These are phyloP conservation scores for Acanthococcus lagerstroemiae DNA, from an alignment of 2,888 invertebrate species.

Conservation along the genomic window DNA sequence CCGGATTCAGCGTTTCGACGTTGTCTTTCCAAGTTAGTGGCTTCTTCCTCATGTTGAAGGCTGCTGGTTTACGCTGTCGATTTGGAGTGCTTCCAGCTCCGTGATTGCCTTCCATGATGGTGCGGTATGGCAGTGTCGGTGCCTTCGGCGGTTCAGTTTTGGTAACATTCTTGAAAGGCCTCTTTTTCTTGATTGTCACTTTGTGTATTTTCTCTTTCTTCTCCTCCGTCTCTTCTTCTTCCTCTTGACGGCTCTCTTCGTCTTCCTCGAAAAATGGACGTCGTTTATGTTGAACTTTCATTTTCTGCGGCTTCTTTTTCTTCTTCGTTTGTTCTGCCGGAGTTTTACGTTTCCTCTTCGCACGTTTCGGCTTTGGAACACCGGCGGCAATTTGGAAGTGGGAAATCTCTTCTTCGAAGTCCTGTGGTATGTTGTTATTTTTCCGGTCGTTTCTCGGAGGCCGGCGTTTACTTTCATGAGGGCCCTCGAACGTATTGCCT, in stretches of 20 bases:
- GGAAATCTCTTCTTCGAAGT: conserved; percentile 13
- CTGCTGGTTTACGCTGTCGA: not conserved
- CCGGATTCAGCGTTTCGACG: not conserved
- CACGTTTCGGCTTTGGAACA: not conserved
- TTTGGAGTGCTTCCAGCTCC: not conserved
- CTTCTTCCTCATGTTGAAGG: not conserved
- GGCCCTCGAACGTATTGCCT: not conserved
- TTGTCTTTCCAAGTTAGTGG: not conserved
- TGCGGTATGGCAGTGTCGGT: not conserved
- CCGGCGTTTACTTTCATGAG: not conserved
- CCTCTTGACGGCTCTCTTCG: not conserved
- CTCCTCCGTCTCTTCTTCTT: conserved; percentile 19
- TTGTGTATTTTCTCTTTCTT: conserved; percentile 21
- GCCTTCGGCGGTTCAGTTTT: too few species aligned
- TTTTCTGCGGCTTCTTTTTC: not conserved
- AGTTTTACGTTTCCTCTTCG: not conserved
- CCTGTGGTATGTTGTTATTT: not conserved
- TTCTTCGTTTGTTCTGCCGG: not conserved
- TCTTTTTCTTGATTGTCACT: conserved; percentile 7
- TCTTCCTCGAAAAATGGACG: not conserved
- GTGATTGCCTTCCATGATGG: not conserved
- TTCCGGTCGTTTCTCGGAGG: not conserved
- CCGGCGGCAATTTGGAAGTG: not conserved
- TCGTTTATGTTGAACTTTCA: not conserved
- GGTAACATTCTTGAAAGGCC: conserved; percentile 2